Conservation (phyloP, 2,888 invertebrate species). For the Sialis fuliginosa region DNA sequence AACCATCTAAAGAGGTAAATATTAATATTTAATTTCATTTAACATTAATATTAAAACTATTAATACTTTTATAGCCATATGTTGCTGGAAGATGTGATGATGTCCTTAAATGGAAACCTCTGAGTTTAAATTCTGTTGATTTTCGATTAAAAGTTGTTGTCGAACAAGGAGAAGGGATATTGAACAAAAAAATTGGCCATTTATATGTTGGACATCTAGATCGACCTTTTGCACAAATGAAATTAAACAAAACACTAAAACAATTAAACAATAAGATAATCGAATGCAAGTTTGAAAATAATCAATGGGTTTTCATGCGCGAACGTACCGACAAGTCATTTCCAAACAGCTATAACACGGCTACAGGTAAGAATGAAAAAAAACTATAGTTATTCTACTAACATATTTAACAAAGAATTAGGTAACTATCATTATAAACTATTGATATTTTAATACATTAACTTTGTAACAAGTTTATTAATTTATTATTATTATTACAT, state of each 20-base stretch:
- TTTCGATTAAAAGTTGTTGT: conserved; percentile 71
- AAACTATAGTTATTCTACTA: conserved; percentile 8
- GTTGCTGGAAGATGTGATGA: conserved; percentile 61
- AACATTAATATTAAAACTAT: not conserved
- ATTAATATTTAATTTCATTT: too few relatives aligned
- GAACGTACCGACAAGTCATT: conserved; percentile 92
- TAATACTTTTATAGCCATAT: conserved; percentile 46
- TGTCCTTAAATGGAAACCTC: conserved; percentile 96
- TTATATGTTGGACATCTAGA: conserved; percentile 63
- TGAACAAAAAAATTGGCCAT: conserved; percentile 48
- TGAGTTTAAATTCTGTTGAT: conserved; percentile 87
- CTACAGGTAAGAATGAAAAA: conserved; percentile 36
- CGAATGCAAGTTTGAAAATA: conserved; percentile 74
- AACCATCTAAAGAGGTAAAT: conserved; percentile 65
- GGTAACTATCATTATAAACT: not conserved
- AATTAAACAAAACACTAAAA: conserved; percentile 58
- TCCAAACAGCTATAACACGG: conserved; percentile 81
- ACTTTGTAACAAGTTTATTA: conserved; percentile 2
- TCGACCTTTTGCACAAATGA: conserved; percentile 52
- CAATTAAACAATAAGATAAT: conserved; percentile 84
- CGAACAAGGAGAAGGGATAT: conserved; percentile 54
- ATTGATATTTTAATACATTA: not conserved
- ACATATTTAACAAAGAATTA: conserved; percentile 4
- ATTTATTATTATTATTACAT: conserved; percentile 11
- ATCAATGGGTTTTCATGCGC: conserved; percentile 85